Conservation (phyloP, 2,888 invertebrate species). For the Lamproptera curius region DNA sequence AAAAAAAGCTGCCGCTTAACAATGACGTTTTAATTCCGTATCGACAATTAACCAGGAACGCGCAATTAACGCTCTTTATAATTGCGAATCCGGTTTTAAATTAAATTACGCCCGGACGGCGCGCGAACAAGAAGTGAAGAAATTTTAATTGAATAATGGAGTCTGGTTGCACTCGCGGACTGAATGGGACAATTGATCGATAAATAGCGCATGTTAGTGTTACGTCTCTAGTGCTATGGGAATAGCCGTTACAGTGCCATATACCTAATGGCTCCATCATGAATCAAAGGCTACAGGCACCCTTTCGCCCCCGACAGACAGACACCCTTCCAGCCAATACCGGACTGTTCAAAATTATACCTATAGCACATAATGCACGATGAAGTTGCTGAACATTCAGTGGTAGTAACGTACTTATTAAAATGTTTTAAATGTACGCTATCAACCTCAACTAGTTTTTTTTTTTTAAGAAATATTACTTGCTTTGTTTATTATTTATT, state of each 20-base stretch:
- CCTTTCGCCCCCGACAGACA: slow-evolving; percentile 22
- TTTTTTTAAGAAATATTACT: no score
- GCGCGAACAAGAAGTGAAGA: slow-evolving; percentile 2
- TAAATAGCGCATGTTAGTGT: slow-evolving; percentile 5
- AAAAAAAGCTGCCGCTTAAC: slow-evolving; percentile 7
- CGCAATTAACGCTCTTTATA: slow-evolving; percentile 14
- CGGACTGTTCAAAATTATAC: slow-evolving; percentile 27
- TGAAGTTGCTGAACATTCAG: no score
- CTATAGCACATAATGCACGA: slow-evolving; percentile 7
- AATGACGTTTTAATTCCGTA: slow-evolving; percentile 18
- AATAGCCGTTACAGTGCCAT: slow-evolving; percentile 63
- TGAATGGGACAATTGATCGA: slow-evolving; percentile 14
- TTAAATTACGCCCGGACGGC: slow-evolving; percentile 14
- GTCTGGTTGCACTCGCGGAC: slow-evolving; percentile 1
- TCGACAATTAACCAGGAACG: slow-evolving; percentile 18
- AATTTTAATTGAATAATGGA: slow-evolving; percentile 17
- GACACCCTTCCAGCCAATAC: slow-evolving; percentile 34
- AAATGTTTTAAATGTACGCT: no score
- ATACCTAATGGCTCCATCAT: slow-evolving; percentile 61
- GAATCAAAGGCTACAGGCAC: slow-evolving; percentile 50
- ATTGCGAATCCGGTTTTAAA: slow-evolving; percentile 18
- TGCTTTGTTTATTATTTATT: no score
- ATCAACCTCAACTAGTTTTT: no score
- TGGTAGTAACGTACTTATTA: no score
- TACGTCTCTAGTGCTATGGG: slow-evolving; percentile 41